Evolutionary conservation across 2,113 vertebrate genomes (phyloP), one percentile per base, ranked within the genome.

Genomic region (Pelusios castaneus): DNA sequence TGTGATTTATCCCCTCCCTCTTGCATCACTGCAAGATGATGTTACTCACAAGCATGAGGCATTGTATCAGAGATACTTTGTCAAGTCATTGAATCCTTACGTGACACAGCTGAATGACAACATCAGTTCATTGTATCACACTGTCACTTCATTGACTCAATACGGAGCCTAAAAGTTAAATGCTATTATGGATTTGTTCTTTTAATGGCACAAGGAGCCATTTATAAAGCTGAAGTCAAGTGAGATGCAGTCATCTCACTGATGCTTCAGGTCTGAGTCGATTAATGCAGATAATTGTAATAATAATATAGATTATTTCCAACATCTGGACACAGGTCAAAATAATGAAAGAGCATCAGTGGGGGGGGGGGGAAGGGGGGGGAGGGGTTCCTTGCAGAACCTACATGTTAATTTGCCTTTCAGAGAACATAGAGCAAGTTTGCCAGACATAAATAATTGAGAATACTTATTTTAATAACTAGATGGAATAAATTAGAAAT

Each of bases 401-500:
- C 73, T 29, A 43, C 25, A 27, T 29, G 41, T 76, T 45, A 45
- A 76, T 76, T 24, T 45, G 73, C 73, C 73, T 76, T 76, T 76
- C 43, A 14, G 73, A 29, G 41, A 76, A 27, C 2, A 0, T 1
- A 6, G 29, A 49, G 25, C 43, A 24, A 11, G 0, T 0, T 76
- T 45, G 73, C 73, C 80, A 58, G 81, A 75, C 88, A 87, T 80
- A 84, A 90, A 52, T 70, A 85, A 94, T 89, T 11, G 60, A 82
- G 88, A 90, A 80, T 3, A 19, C 67, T 94, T 82, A 47, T 81
- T 95, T 92, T 92, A 91, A 96, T 45, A 80, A 95, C 88, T 0
- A 22, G 38, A 89, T 67, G 85, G 86, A 86, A 94, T 76, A 88
- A 94, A 95, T 95, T 4, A 87, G 49, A 75, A 94, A 95, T 89